Evolutionary conservation across 2,888 invertebrate species (phyloP).

Genomic region (Melinopterus prodromus): DNA sequence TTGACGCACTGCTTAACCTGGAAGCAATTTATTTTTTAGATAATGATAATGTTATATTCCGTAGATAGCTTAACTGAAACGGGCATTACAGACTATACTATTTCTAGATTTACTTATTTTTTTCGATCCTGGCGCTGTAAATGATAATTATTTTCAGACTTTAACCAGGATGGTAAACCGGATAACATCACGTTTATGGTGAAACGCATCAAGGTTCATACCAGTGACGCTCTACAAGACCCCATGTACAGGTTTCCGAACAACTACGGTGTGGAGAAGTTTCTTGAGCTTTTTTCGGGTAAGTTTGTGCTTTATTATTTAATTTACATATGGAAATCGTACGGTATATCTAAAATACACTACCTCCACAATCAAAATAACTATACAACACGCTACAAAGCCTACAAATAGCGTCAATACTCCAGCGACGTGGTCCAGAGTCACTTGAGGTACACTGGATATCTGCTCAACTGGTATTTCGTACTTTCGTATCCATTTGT

Average conservation of each 20-base stretch:
- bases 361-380: constrained; percentile 11
- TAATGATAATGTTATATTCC: too few species aligned
- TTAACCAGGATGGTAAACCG: constrained; percentile 89
- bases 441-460: constrained; percentile 48
- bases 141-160: constrained; percentile 74
- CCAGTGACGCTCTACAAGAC: constrained; percentile 83
- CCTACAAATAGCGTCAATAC: constrained; percentile 45
- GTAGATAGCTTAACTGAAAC: too few species aligned
- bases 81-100: too few species aligned
- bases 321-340: not conserved
- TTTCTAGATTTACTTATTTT: too few species aligned
- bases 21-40: too few species aligned
- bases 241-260: constrained; percentile 89
- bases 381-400: not conserved
- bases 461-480: constrained; percentile 15
- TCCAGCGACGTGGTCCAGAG: constrained; percentile 51
- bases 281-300: constrained; percentile 96
- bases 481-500: constrained; percentile 52
- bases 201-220: constrained; percentile 94
- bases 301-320: constrained; percentile 51
- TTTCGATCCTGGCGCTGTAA: too few species aligned
- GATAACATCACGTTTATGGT: constrained; percentile 97
- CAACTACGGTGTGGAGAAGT: constrained; percentile 98
- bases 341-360: not conserved
- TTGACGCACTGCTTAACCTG: too few species aligned